These are phyloP conservation scores for Drosophila mettleri DNA, from an alignment of 2,888 invertebrate species.

Conservation along the genomic window DNA sequence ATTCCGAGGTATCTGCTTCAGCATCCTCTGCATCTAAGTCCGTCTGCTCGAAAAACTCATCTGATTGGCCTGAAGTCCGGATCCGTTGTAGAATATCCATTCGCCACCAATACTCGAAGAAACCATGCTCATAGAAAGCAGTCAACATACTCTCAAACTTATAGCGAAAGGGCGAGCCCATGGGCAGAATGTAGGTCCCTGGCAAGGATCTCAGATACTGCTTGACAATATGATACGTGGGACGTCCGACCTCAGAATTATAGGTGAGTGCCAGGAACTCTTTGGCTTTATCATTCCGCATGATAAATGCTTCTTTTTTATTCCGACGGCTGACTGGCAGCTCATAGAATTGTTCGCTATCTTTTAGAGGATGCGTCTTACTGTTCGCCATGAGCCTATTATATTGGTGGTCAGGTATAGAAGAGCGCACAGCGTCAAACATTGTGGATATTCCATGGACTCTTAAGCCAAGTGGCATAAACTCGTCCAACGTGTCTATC, in stretches of 20 bases:
- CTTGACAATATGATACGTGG: conserved; percentile 80
- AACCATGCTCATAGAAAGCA: conserved; percentile 75
- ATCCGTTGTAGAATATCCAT: conserved; percentile 46
- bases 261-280: conserved; percentile 77
- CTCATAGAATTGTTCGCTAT: conserved; percentile 39
- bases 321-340: conserved; percentile 25
- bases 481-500: conserved; percentile 69
- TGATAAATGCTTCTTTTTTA: conserved; percentile 57
- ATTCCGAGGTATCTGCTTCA: conserved; percentile 34
- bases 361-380: conserved; percentile 47
- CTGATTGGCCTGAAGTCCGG: conserved; percentile 46
- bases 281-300: conserved; percentile 75
- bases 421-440: conserved; percentile 46
- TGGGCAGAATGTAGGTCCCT: conserved; percentile 71
- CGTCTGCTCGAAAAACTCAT: conserved; percentile 54
- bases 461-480: conserved; percentile 48
- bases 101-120: conserved; percentile 79
- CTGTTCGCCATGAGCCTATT: conserved; percentile 34
- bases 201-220: conserved; percentile 77
- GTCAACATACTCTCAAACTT: conserved; percentile 73
- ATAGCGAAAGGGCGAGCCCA: conserved; percentile 76
- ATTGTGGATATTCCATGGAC: conserved; percentile 62
- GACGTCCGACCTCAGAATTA: conserved; percentile 66
- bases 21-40: conserved; percentile 30
- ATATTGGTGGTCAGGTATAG: conserved; percentile 51